Base-by-base conservation (phyloP, 2,113 vertebrate genomes). In the Fulica atra region DNA sequence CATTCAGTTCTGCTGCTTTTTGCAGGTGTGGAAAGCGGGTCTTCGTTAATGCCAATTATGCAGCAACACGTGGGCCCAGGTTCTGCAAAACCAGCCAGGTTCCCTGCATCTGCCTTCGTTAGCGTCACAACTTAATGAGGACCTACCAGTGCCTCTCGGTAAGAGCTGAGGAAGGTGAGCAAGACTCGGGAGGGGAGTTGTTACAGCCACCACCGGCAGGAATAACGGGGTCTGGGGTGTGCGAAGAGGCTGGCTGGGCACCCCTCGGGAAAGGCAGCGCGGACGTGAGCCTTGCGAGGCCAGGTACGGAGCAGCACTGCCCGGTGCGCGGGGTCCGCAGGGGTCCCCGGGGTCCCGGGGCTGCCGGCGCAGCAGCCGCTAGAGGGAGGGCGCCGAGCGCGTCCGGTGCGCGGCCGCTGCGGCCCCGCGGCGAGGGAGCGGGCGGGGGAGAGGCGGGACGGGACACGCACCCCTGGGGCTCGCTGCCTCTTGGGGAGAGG, bases 201-300 rank as follows among this genome's bases (percentile, higher is more conserved):
- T 33, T 21, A 44, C 61, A 56, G 11, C 8, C 10, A 8, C 8
- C 61, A 20, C 16, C 2, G 35, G 50, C 23, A 80, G 51, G 85
- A 83, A 31, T 38, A 66, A 23, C 0, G 5, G 17, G 11, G 40
- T 2, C 10, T 38, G 25, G 46, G 42, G 2, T 2, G 13, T 13
- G 40, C 4, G 7, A 31, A 65, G 25, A 7, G 11, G 7, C 17
- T 0, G 19, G n/a, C 4, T n/a, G 69, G 18, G 44, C 25, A 38
- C 11, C 13, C 11, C 44, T 40, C 0, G 0, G 35, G 26, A n/a
- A 24, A 36, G 24, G 25, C 21, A 38, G 66, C 0, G 1, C 3
- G 20, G 44, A 25, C 36, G 35, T 8, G 11, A 38, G 19, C 3
- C 25, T 10, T 23, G 25, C 3, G 3, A 48, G 46, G 40, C 2